These are phyloP conservation scores for Amia ocellicauda DNA, from an alignment of 2,113 vertebrate genomes.

Conservation along the genomic window DNA sequence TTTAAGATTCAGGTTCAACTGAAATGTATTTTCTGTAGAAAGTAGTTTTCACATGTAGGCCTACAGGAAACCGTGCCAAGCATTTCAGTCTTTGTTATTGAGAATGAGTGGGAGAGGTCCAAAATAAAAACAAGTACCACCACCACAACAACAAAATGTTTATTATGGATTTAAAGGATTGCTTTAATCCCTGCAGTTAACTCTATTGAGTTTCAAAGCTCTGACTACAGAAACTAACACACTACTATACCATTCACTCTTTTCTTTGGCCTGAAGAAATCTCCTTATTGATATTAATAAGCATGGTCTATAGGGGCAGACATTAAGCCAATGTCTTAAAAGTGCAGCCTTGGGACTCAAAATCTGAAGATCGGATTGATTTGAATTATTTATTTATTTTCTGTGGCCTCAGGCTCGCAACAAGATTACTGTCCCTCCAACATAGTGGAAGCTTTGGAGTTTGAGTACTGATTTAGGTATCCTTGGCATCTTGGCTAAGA, in stretches of 20 bases:
- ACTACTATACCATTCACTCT: background rate
- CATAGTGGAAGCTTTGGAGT: conserved; percentile 33
- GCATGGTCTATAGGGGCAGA: background rate
- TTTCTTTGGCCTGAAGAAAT: background rate
- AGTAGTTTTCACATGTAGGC: too few relatives aligned
- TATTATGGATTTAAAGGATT: background rate
- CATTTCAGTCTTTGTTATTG: too few relatives aligned
- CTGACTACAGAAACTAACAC: background rate
- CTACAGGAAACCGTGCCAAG: too few relatives aligned
- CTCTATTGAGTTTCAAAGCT: background rate
- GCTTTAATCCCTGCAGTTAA: background rate
- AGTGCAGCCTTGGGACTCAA: conserved; percentile 10
- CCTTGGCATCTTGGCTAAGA: conserved; percentile 24
- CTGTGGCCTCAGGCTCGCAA: conserved; percentile 16
- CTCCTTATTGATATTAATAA: conserved; percentile 18
- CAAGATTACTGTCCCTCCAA: conserved; percentile 36
- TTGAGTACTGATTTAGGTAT: conserved; percentile 34
- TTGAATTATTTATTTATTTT: too few relatives aligned
- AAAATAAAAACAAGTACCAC: too few relatives aligned
- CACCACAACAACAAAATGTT: background rate
- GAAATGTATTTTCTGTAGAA: too few relatives aligned
- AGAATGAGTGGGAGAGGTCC: too few relatives aligned
- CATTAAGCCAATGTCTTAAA: conserved; percentile 2
- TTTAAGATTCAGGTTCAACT: too few relatives aligned
- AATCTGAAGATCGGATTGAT: conserved; percentile 14